Percentiles rank a stretch among this genome's conserved stretches.
These are phyloP conservation scores for Adrianichthys oophorus DNA, from an alignment of 2,797 vertebrate genomes.

Conservation along the genomic window DNA sequence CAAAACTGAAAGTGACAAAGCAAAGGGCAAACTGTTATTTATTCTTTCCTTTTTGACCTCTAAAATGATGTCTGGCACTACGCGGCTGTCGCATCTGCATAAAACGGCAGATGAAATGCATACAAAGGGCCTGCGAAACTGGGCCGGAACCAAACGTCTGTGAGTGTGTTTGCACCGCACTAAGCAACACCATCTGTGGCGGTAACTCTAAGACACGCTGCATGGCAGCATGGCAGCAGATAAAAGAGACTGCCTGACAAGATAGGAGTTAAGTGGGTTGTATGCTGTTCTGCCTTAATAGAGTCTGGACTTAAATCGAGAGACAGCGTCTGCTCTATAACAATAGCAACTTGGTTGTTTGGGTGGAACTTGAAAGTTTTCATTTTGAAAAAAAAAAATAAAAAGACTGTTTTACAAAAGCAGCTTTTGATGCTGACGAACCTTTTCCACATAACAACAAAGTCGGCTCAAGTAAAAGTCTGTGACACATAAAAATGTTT, in stretches of 20 bases:
- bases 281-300: conserved; percentile 47
- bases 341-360: conserved; percentile 34
- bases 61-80: not conserved
- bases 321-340: conserved; percentile 41
- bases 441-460: no score
- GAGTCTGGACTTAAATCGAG: conserved; percentile 60
- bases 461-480: no score
- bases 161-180: conserved; percentile 29
- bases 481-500: no score
- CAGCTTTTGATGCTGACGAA: conserved; percentile 3
- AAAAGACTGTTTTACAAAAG: no score
- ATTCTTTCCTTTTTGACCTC: conserved; percentile 5
- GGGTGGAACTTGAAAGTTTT: conserved; percentile 3
- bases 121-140: conserved; percentile 27
- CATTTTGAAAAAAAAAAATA: conserved; percentile 27
- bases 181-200: conserved; percentile 45
- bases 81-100: conserved; percentile 3
- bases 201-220: conserved; percentile 43
- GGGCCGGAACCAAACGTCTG: conserved; percentile 27
- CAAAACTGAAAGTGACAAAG: conserved; percentile 6
- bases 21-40: not conserved
- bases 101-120: conserved; percentile 21
- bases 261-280: conserved; percentile 64
- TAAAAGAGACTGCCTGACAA: conserved; percentile 62
- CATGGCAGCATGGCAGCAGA: conserved; percentile 54